Conservation (phyloP, 2,888 invertebrate genomes). For the Stenotaenia linearis region DNA sequence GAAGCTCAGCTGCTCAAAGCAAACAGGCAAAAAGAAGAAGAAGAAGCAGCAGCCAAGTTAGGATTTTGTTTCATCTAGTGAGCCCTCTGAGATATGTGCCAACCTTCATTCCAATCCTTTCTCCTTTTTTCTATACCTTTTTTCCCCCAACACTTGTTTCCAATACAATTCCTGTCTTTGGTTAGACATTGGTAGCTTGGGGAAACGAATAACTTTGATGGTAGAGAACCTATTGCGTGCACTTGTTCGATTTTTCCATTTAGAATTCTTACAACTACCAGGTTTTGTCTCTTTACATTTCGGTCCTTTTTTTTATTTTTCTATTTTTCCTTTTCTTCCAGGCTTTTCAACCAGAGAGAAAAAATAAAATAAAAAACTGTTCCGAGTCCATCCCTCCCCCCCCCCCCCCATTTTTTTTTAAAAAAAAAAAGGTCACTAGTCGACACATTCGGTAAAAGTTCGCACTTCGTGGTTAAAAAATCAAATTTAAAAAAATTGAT, state of each 20-base stretch:
- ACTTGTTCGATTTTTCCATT: constrained; percentile 26
- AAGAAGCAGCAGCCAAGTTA: neutral
- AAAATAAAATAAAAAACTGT: too few relatives aligned
- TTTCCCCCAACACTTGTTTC: constrained; percentile 24
- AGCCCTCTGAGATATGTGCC: constrained; percentile 26
- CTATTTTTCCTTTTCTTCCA: neutral
- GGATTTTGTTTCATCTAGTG: constrained; percentile 26
- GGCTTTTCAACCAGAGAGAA: neutral
- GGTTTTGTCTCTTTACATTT: constrained; percentile 14
- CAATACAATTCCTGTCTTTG: constrained; percentile 26
- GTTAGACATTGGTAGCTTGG: constrained; percentile 18
- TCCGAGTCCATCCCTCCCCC: too few relatives aligned
- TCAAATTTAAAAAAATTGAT: too few relatives aligned
- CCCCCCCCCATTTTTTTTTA: too few relatives aligned
- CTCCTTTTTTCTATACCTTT: neutral
- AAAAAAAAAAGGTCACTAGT: neutral
- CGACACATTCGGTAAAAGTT: too few relatives aligned
- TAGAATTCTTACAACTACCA: constrained; percentile 12
- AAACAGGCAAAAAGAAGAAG: constrained; percentile 9
- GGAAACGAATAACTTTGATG: constrained; percentile 23
- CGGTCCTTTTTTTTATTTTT: neutral
- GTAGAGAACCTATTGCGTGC: constrained; percentile 12
- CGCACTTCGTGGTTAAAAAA: too few relatives aligned
- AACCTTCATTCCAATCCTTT: constrained; percentile 12
- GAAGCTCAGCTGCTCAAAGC: constrained; percentile 13